Evolutionary conservation across 2,113 vertebrate genomes (phyloP), one percentile per base, ranked within the genome.

Genomic region (Otocyon megalotis): DNA sequence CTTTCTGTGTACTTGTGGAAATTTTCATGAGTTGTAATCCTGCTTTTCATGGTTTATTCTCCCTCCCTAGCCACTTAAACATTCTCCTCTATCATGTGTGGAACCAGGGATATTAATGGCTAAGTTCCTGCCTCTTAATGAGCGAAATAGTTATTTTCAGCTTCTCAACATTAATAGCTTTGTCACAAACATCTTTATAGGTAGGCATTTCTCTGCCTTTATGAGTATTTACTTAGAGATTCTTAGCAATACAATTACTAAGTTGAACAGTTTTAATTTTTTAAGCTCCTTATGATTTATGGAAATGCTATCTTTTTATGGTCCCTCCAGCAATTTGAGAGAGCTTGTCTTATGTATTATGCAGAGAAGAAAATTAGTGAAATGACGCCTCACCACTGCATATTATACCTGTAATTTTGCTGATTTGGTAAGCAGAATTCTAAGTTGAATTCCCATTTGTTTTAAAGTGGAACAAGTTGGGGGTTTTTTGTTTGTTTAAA

Each of bases 341-440:
- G 28, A 84, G 22, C 35, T 50, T 76, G 0, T 76, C 54, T 65
- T 22, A 88, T 77, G 43, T 26, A 58, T 71, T 43, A 83, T 28
- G 8, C 54, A 82, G 80, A 69, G 30, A 90, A 93, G 53, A 91
- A 94, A 79, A 93, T 65, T 32, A 74, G 26, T 50, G 74, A 90
- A 92, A 30, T 72, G 50, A 91, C 16, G 67, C 28, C 14, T 63
- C 17, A 58, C 35, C 37, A 48, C 20, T 91, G 35, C 90, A 10
- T 83, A 72, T 30, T 74, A 67, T 37, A 82, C n/a, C 62, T 85
- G 69, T 87, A 72, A 37, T 58, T 93, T 90, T 95, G 86, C 58
- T 43, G 20, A 26, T 50, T 92, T 96, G 67, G 65, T 93, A 72
- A 95, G 19, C 60, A 94, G 74, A 92, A n/a, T 83, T 94, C n/a